A percentile compares a stretch with the other conserved stretches of the same genome.
phyloP scores from a whole-genome alignment of 2,113 vertebrate species.

The Catharus bicknelli region DNA sequence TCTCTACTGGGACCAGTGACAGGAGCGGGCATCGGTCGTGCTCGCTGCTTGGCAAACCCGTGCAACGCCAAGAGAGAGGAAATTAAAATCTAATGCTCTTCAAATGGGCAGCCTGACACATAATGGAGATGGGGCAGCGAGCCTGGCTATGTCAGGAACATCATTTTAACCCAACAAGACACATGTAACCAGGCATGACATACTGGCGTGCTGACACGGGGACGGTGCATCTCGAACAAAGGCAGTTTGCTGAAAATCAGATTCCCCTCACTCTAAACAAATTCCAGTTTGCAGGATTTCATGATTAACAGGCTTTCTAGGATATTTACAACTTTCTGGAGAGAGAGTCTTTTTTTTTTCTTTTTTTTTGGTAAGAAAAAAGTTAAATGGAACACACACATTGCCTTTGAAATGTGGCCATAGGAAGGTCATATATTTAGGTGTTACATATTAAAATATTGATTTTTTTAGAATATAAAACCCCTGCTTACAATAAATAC shows the following conservation, averaged over 20 bases:
- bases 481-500: conserved; percentile 44
- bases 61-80: conserved; percentile 1
- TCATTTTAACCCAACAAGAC: conserved; percentile 71
- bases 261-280: background rate
- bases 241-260: conserved; percentile 32
- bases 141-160: conserved; percentile 64
- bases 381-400: conserved; percentile 16
- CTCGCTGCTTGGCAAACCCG: background rate
- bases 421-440: conserved; percentile 54
- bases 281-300: conserved; percentile 23
- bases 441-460: conserved; percentile 53
- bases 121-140: conserved; percentile 35
- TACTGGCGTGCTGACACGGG: conserved; percentile 2
- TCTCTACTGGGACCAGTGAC: background rate
- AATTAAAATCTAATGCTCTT: conserved; percentile 62
- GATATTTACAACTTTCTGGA: conserved; percentile 53
- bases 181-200: conserved; percentile 66
- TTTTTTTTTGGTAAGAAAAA: background rate
- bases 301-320: conserved; percentile 45
- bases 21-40: background rate
- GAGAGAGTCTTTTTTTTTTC: background rate
- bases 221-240: conserved; percentile 39
- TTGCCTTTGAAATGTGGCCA: conserved; percentile 39
- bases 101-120: conserved; percentile 39
- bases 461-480: conserved; percentile 11